These are phyloP conservation scores for Pygoscelis adeliae DNA, from an alignment of 2,113 vertebrate genomes.

Conservation along the genomic window DNA sequence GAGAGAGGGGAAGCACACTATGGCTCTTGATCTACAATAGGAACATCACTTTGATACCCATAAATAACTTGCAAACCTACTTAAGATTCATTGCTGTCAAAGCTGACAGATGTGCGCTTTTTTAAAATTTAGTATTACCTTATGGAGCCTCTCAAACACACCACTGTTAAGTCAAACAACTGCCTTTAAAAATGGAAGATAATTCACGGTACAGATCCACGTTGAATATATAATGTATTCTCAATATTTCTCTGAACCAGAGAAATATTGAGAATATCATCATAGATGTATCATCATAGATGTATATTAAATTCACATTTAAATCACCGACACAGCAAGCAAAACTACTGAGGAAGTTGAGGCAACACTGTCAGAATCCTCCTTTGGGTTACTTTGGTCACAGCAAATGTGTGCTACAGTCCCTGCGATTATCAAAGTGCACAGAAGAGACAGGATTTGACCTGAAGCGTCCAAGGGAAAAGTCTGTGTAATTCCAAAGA, in stretches of 20 bases:
- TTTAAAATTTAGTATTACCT: constrained; percentile 48
- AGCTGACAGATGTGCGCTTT: constrained; percentile 70
- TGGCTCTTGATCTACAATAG: constrained; percentile 82
- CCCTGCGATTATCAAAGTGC: not conserved
- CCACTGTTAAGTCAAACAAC: not conserved
- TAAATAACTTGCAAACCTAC: constrained; percentile 75
- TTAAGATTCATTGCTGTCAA: constrained; percentile 80
- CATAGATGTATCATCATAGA: not conserved
- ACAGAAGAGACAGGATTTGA: not conserved
- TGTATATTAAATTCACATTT: not conserved
- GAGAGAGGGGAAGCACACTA: constrained; percentile 71
- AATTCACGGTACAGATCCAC: not conserved
- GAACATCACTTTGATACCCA: constrained; percentile 75
- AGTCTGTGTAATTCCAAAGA: not conserved
- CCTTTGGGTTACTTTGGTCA: not conserved
- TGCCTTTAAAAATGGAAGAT: constrained; percentile 2
- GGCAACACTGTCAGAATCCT: not conserved
- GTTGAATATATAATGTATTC: not conserved
- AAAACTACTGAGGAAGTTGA: not conserved
- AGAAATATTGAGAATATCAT: no score
- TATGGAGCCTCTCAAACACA: constrained; percentile 12
- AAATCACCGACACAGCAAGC: not conserved
- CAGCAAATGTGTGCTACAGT: not conserved
- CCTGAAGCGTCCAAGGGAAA: not conserved
- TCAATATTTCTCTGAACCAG: not conserved